phyloP scores from a whole-genome alignment of 2,113 vertebrate species.

The Labeo rohita region DNA sequence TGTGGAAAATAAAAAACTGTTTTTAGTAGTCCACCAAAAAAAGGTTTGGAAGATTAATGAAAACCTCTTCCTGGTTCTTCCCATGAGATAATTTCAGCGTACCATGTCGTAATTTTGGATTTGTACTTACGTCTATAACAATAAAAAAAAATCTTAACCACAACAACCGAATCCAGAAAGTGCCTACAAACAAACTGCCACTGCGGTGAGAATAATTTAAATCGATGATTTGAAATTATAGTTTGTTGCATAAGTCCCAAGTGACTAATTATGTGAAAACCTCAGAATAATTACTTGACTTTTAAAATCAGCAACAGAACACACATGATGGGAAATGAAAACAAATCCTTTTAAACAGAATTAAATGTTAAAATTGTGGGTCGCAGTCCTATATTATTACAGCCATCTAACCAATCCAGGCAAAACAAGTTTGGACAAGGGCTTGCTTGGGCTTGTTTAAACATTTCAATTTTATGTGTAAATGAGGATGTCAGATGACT shows the following conservation, averaged over 20 bases:
- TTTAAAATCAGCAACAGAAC: background rate
- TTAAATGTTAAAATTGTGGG: background rate
- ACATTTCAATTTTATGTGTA: background rate
- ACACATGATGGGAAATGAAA: background rate
- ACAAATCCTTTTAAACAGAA: background rate
- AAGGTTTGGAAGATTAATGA: background rate
- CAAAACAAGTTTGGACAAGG: background rate
- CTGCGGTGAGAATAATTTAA: background rate
- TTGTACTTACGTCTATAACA: background rate
- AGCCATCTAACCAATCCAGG: background rate
- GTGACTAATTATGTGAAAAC: background rate
- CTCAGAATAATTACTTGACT: background rate
- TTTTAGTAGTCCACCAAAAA: background rate
- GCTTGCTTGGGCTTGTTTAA: background rate
- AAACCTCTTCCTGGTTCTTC: background rate
- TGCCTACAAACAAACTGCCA: background rate
- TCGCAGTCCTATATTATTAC: background rate
- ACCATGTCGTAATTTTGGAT: background rate
- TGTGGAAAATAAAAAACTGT: conserved; percentile 13
- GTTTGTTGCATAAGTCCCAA: background rate
- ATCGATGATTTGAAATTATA: background rate
- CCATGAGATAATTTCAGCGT: background rate
- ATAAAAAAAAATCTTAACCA: background rate
- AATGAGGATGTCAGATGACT: background rate
- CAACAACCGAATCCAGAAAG: background rate